Percentiles rank a stretch among this genome's conserved stretches.
Conservation (phyloP, 2,797 vertebrate genomes). For the Ptychobarbus kaznakovi region DNA sequence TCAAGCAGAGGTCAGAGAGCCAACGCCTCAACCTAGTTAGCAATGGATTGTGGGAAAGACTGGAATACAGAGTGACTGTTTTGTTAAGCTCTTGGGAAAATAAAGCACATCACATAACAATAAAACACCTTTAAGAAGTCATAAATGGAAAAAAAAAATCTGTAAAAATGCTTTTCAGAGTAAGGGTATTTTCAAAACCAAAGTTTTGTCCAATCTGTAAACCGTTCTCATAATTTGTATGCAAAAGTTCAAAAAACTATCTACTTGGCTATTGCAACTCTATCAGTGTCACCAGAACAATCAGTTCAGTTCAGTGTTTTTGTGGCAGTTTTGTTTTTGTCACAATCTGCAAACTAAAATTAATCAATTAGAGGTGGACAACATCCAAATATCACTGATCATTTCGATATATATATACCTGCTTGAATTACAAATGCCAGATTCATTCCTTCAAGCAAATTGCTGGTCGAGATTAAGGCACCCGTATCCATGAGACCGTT, state of each 20-base stretch:
- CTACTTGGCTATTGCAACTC: constrained; percentile 18
- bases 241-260: neutral
- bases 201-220: constrained; percentile 7
- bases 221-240: constrained; percentile 5
- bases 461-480: constrained; percentile 70
- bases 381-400: constrained; percentile 36
- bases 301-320: constrained; percentile 14
- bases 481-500: constrained; percentile 57
- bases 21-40: neutral
- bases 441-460: constrained; percentile 42
- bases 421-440: constrained; percentile 31
- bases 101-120: constrained; percentile 15
- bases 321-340: constrained; percentile 38
- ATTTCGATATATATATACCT: neutral
- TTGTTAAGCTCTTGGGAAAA: neutral
- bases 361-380: constrained; percentile 31
- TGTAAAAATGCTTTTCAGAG: constrained; percentile 19
- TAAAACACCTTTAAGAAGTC: constrained; percentile 30
- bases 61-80: neutral
- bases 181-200: neutral
- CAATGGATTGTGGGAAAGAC: neutral
- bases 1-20: constrained; percentile 43
- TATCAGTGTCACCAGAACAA: constrained; percentile 47
- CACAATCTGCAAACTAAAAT: constrained; percentile 21
- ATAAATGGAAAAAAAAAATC: neutral